Percentiles rank a stretch among this genome's conserved stretches.
Conservation (phyloP, 2,113 vertebrate genomes). For the Aphyosemion australe region DNA sequence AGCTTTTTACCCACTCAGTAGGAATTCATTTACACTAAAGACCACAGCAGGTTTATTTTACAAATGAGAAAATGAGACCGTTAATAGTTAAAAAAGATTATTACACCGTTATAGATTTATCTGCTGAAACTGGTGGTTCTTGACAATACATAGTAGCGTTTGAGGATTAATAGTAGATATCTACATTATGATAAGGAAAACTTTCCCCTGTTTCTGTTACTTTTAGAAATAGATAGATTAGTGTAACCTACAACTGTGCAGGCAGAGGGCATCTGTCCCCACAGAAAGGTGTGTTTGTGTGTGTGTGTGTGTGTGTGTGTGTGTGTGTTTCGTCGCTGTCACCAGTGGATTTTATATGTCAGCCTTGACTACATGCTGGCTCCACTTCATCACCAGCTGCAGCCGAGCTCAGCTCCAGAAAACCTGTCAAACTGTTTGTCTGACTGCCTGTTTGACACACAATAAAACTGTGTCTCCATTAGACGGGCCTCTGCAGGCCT, state of each 20-base stretch:
- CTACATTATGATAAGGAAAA: no score
- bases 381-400: slow-evolving; percentile 79
- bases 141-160: no score
- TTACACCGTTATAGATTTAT: no score
- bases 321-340: slow-evolving; percentile 60
- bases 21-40: no score
- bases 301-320: slow-evolving; percentile 22
- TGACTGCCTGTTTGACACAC: slow-evolving; percentile 66
- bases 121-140: no score
- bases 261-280: background rate
- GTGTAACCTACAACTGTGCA: background rate
- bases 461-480: slow-evolving; percentile 76
- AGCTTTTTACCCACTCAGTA: no score
- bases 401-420: slow-evolving; percentile 75
- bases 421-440: slow-evolving; percentile 75
- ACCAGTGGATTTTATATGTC: slow-evolving; percentile 76
- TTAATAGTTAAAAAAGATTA: no score
- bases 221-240: no score
- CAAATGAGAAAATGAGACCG: no score
- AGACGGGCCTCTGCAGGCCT: slow-evolving; percentile 61
- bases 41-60: no score
- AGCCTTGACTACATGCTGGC: slow-evolving; percentile 77
- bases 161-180: no score
- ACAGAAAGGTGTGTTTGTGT: slow-evolving; percentile 3
- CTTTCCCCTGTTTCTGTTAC: no score